Percentiles rank a stretch among this genome's conserved stretches.
Evolutionary conservation across 1,140 invertebrate genomes (phyloP).

Genomic region (Drosophila bocqueti): DNA sequence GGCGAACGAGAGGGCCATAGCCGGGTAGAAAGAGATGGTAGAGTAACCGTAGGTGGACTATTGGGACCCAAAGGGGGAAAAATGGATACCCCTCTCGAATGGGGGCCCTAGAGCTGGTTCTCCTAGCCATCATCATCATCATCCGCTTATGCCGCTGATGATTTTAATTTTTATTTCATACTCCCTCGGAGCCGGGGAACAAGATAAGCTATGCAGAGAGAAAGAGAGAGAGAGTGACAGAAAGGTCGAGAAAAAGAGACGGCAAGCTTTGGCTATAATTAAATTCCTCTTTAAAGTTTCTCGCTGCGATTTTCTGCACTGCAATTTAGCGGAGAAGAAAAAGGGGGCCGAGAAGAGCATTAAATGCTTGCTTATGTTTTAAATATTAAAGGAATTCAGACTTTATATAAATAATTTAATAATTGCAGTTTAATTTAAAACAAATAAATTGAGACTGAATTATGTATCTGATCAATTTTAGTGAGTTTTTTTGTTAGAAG

Average conservation of each 20-base stretch:
- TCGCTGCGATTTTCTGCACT: conserved; percentile 12
- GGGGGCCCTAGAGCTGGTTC: conserved; percentile 4
- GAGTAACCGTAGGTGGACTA: conserved; percentile 32
- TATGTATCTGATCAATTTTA: neutral
- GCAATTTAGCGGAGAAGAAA: conserved; percentile 7
- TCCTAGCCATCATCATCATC: conserved; percentile 19
- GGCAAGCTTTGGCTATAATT: conserved; percentile 64
- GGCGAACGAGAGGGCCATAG: neutral
- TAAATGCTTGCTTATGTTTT: neutral
- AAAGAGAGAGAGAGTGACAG: neutral
- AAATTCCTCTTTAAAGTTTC: conserved; percentile 76
- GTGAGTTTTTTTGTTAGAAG: neutral
- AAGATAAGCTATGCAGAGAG: conserved; percentile 1
- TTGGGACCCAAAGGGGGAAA: conserved; percentile 15
- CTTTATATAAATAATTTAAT: too few species aligned
- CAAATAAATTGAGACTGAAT: neutral
- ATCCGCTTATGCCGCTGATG: conserved; percentile 19
- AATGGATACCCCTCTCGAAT: neutral
- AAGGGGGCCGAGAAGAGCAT: neutral
- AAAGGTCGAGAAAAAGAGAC: neutral
- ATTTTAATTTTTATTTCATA: conserved; percentile 48
- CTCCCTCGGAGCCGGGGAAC: conserved; percentile 23
- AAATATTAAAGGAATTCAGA: neutral
- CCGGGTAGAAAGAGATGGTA: neutral
- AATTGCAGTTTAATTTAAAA: neutral